phyloP scores from a whole-genome alignment of 2,113 vertebrate species.

The Xiphorhynchus elegans region DNA sequence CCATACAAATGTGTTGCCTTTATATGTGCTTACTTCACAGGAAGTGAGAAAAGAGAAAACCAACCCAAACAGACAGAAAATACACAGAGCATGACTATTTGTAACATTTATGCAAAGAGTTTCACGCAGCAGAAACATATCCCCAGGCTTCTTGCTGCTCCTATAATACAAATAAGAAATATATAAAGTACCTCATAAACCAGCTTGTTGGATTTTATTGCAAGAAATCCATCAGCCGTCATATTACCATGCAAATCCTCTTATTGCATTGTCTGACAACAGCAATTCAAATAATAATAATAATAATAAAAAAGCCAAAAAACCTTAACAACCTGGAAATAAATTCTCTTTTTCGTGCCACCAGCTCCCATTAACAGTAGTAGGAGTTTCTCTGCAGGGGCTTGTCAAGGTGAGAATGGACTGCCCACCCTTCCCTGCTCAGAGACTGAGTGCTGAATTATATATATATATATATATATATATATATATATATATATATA shows the following conservation, averaged over 20 bases:
- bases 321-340: neutral
- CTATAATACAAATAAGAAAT: constrained; percentile 35
- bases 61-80: constrained; percentile 18
- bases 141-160: neutral
- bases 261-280: constrained; percentile 43
- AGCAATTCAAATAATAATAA: neutral
- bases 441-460: neutral
- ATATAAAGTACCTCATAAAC: constrained; percentile 44
- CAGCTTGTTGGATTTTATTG: constrained; percentile 48
- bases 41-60: neutral
- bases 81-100: neutral
- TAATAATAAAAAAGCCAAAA: neutral
- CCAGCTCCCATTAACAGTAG: neutral
- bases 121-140: neutral
- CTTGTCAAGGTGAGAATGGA: neutral
- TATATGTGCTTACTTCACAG: neutral
- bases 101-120: neutral
- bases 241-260: constrained; percentile 55
- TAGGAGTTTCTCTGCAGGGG: neutral
- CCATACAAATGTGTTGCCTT: neutral
- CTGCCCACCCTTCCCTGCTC: neutral
- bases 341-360: neutral
- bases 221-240: constrained; percentile 48
- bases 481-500: neutral
- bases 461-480: neutral